Conservation (phyloP, 2,797 vertebrate genomes). For the Leuciscus waleckii region DNA sequence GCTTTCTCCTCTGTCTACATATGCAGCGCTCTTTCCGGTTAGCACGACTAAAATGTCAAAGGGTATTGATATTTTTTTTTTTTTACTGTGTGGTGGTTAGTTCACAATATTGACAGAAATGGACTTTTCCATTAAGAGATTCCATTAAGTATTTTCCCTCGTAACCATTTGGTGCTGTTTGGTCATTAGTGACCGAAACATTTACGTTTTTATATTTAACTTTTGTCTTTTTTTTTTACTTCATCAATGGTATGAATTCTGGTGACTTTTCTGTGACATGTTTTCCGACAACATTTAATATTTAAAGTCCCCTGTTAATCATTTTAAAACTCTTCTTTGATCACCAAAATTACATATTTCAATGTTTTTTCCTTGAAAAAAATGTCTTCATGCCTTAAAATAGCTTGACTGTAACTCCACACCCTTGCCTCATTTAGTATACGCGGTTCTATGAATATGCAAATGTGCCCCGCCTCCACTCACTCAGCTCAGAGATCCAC, state of each 20-base stretch:
- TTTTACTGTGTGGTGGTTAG: neutral
- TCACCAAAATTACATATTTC: too few species aligned
- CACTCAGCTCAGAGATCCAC: too few species aligned
- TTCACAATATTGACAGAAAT: neutral
- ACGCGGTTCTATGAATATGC: too few species aligned
- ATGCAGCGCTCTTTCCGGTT: neutral
- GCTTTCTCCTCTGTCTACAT: neutral
- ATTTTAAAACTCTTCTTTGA: too few species aligned
- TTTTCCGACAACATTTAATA: neutral
- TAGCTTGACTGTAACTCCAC: too few species aligned
- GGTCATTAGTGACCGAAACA: neutral
- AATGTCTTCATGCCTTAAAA: too few species aligned
- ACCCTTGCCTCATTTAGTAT: too few species aligned
- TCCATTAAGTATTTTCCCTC: neutral
- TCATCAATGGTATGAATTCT: neutral
- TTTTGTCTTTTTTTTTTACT: neutral
- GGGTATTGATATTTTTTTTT: neutral
- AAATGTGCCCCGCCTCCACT: too few species aligned
- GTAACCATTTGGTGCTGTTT: neutral
- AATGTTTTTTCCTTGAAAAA: too few species aligned
- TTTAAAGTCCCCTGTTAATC: neutral
- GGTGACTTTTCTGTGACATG: neutral
- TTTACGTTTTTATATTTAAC: neutral
- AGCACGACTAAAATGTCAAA: neutral
- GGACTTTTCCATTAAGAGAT: neutral